phyloP scores from a whole-genome alignment of 2,113 vertebrate species.

The Chitala chitala region DNA sequence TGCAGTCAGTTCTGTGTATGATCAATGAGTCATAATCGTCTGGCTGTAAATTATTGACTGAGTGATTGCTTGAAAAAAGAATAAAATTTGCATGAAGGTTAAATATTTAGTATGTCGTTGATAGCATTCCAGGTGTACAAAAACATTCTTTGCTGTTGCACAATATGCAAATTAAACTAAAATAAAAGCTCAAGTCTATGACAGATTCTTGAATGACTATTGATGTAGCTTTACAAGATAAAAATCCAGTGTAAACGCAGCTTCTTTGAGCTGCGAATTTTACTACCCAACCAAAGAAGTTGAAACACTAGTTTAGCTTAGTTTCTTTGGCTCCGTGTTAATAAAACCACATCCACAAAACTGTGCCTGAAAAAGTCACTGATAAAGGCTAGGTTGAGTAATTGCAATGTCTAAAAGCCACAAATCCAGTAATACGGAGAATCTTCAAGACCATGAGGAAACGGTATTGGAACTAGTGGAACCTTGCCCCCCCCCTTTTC shows the following conservation, averaged over 20 bases:
- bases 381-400: slow-evolving; percentile 43
- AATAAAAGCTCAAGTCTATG: not conserved
- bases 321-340: not conserved
- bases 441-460: slow-evolving; percentile 45
- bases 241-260: slow-evolving; percentile 6
- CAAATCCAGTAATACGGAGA: slow-evolving; percentile 52
- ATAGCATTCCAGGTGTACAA: slow-evolving; percentile 50
- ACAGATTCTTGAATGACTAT: not conserved
- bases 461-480: slow-evolving; percentile 43
- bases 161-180: not conserved
- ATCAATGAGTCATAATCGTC: slow-evolving; percentile 17
- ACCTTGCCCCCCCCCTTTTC: slow-evolving; percentile 35
- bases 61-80: slow-evolving; percentile 23
- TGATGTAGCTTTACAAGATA: not conserved
- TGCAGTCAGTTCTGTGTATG: not conserved
- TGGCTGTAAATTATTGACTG: slow-evolving; percentile 26
- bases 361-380: slow-evolving; percentile 31
- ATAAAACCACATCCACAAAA: not conserved
- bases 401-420: slow-evolving; percentile 30
- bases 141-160: slow-evolving; percentile 30
- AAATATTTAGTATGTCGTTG: slow-evolving; percentile 60
- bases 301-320: not conserved
- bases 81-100: slow-evolving; percentile 60
- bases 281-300: too few species aligned
- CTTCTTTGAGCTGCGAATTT: too few species aligned